Evolutionary conservation across 2,797 vertebrate genomes (phyloP).

Genomic region (Vespertilio murinus): DNA sequence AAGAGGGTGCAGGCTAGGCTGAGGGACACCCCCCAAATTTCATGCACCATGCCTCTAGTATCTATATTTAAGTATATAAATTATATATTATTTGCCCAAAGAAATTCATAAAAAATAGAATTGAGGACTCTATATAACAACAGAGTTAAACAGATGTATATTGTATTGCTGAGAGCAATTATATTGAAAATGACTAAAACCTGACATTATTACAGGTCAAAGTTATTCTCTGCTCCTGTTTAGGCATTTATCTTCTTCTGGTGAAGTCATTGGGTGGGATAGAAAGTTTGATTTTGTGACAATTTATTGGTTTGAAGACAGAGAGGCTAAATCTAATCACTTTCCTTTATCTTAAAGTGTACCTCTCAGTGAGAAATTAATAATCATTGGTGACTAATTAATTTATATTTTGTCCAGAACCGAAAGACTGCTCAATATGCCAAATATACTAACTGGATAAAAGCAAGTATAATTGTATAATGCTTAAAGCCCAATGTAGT

Average conservation of each 20-base stretch:
- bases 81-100: not conserved
- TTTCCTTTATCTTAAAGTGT: not conserved
- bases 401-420: slow-evolving; percentile 8
- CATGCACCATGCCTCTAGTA: too few relatives aligned
- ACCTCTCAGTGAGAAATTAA: not conserved
- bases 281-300: not conserved
- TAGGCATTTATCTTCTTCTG: not conserved
- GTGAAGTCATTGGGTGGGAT: not conserved
- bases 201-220: not conserved
- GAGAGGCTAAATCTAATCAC: not conserved
- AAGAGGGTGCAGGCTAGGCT: too few relatives aligned
- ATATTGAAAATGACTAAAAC: not conserved
- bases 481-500: slow-evolving; percentile 9
- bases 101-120: slow-evolving; percentile 35
- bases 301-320: not conserved
- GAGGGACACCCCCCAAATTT: too few relatives aligned
- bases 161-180: not conserved
- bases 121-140: not conserved
- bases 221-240: not conserved
- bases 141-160: not conserved
- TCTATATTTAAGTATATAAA: not conserved
- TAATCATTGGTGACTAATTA: not conserved
- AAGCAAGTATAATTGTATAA: slow-evolving; percentile 42
- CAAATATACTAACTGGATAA: not conserved
- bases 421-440: not conserved